Percentiles rank a stretch among this genome's conserved stretches.
These are phyloP conservation scores for Thrips palmi DNA, from an alignment of 1,140 invertebrate genomes.

Conservation along the genomic window DNA sequence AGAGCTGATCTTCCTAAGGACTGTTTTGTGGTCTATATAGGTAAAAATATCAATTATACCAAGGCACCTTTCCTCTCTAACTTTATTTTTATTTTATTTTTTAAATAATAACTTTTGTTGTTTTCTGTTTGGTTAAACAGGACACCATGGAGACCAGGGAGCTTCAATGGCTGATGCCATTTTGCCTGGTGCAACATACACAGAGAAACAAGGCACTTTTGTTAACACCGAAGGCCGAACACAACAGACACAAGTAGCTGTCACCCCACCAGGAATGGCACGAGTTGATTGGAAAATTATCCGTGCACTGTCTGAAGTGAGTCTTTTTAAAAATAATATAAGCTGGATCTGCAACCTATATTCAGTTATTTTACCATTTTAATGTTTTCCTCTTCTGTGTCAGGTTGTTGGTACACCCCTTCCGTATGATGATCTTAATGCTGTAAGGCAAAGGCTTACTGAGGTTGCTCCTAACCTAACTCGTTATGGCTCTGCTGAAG, in stretches of 20 bases:
- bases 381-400: constrained; percentile 4
- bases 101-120: background rate
- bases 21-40: constrained; percentile 86
- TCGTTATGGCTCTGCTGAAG: constrained; percentile 64
- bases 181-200: constrained; percentile 93
- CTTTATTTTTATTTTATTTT: background rate
- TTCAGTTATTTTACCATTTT: no score
- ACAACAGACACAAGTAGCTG: constrained; percentile 80
- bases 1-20: constrained; percentile 61
- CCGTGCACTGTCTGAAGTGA: constrained; percentile 62
- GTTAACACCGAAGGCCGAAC: constrained; percentile 94
- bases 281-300: constrained; percentile 98
- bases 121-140: no score
- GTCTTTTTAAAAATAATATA: constrained; percentile 2
- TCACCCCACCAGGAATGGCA: constrained; percentile 85
- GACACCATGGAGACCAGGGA: constrained; percentile 90
- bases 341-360: no score
- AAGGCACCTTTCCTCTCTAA: background rate
- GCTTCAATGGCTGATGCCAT: constrained; percentile 86
- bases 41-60: constrained; percentile 20
- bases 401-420: constrained; percentile 63
- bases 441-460: constrained; percentile 63
- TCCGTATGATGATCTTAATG: constrained; percentile 76
- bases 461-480: constrained; percentile 80
- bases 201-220: constrained; percentile 92